These are phyloP conservation scores for Sphecodes monilicornis DNA, from an alignment of 2,888 invertebrate species.

Conservation along the genomic window DNA sequence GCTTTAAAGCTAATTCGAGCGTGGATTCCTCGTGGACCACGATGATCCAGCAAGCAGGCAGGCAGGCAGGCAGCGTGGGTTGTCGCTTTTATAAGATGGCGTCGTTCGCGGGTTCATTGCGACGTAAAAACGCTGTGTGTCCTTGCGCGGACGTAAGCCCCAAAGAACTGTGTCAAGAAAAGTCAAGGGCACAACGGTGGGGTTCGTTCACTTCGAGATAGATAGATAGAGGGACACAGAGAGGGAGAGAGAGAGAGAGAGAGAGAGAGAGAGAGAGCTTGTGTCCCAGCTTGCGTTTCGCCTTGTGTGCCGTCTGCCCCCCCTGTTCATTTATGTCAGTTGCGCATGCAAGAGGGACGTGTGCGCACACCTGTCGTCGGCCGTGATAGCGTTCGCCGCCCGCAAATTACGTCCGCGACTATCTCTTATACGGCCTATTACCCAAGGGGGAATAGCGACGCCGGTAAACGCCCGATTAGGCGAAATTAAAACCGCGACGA, in stretches of 20 bases:
- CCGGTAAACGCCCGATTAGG: conserved; percentile 75
- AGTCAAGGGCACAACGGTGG: conserved; percentile 65
- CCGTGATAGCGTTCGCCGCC: conserved; percentile 72
- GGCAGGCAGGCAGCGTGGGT: neutral
- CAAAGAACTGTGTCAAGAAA: conserved; percentile 42
- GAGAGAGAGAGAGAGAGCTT: neutral
- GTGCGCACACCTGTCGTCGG: conserved; percentile 77
- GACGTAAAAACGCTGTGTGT: conserved; percentile 36
- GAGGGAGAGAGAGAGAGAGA: too few relatives aligned
- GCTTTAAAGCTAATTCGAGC: conserved; percentile 48
- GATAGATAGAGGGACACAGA: neutral
- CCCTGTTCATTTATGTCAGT: conserved; percentile 75
- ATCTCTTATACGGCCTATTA: conserved; percentile 73
- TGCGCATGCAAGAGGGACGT: conserved; percentile 79
- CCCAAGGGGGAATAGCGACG: conserved; percentile 67
- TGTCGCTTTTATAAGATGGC: conserved; percentile 37
- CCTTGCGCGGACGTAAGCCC: conserved; percentile 25
- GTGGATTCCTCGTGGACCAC: conserved; percentile 10
- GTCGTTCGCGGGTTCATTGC: conserved; percentile 44
- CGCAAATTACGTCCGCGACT: conserved; percentile 69
- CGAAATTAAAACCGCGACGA: conserved; percentile 75
- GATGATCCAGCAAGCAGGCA: neutral
- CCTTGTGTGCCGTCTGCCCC: conserved; percentile 22
- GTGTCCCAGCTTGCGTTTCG: conserved; percentile 56
- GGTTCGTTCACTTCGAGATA: conserved; percentile 42